A percentile compares a stretch with the other conserved stretches of the same genome.
These are phyloP conservation scores for Prosopocoilus inquinatus DNA, from an alignment of 2,888 invertebrate species.

Conservation along the genomic window DNA sequence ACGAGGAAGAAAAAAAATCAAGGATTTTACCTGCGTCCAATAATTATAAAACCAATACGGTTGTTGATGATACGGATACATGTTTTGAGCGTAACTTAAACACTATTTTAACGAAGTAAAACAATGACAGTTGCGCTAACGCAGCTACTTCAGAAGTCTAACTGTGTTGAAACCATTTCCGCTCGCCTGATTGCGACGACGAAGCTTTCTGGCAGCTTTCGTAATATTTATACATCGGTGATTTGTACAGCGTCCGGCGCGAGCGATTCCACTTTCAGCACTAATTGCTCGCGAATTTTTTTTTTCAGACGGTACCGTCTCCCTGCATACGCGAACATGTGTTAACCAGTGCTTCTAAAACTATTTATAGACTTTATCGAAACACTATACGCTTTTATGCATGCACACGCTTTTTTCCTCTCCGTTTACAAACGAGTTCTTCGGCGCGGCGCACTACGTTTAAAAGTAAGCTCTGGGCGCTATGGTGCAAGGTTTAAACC, in stretches of 20 bases:
- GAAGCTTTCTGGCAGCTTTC: background rate
- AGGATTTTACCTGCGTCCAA: conserved; percentile 18
- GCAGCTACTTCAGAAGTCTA: no score
- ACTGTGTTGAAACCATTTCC: no score
- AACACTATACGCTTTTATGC: conserved; percentile 1
- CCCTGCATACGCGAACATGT: conserved; percentile 2
- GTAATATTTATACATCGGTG: background rate
- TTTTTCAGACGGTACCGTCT: background rate
- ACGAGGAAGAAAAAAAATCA: no score
- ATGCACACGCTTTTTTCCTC: background rate
- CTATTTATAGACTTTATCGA: conserved; percentile 9
- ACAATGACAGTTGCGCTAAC: no score
- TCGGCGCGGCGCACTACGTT: background rate
- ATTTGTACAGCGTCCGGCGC: background rate
- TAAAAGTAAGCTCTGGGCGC: background rate
- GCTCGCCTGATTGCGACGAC: background rate
- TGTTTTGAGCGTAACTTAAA: background rate
- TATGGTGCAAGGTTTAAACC: conserved; percentile 1
- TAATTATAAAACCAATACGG: conserved; percentile 18
- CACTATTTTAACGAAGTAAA: no score
- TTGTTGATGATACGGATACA: conserved; percentile 3
- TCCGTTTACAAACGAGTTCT: background rate
- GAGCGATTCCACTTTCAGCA: background rate
- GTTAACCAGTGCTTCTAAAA: conserved; percentile 10
- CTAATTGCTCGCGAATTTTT: conserved; percentile 11